These are phyloP conservation scores for Amiota communis DNA, from an alignment of 2,888 invertebrate genomes.

Conservation along the genomic window DNA sequence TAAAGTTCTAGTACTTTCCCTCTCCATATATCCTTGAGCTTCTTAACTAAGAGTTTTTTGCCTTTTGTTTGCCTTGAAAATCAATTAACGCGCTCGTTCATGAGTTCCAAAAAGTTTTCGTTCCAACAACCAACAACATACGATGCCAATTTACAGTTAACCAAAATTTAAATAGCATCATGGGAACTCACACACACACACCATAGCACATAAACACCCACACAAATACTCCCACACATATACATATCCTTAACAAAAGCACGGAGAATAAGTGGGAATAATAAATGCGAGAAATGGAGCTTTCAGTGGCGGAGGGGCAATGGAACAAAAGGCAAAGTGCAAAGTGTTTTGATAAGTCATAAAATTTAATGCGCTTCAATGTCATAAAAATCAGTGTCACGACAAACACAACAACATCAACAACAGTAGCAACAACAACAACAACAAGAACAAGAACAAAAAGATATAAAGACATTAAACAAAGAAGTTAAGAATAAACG, in stretches of 20 bases:
- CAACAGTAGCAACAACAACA: conserved; percentile 44
- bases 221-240: background rate
- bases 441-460: conserved; percentile 51
- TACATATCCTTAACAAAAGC: too few species aligned
- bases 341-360: conserved; percentile 63
- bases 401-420: conserved; percentile 41
- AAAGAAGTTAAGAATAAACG: conserved; percentile 21
- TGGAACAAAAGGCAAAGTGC: conserved; percentile 45
- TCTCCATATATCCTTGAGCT: too few species aligned
- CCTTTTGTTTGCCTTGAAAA: conserved; percentile 59
- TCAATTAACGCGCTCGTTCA: conserved; percentile 60
- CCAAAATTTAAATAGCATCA: conserved; percentile 59
- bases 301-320: background rate
- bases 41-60: background rate
- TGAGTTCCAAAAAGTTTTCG: conserved; percentile 58
- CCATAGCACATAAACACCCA: background rate
- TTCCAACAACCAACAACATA: conserved; percentile 33
- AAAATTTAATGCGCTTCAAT: conserved; percentile 58
- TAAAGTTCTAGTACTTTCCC: too few species aligned
- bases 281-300: background rate
- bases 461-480: conserved; percentile 47
- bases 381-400: conserved; percentile 61
- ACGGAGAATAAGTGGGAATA: too few species aligned
- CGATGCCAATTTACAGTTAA: conserved; percentile 65
- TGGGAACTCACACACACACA: conserved; percentile 39